Conservation (phyloP, 2,888 invertebrate genomes). For the Calliscelio sp. region DNA sequence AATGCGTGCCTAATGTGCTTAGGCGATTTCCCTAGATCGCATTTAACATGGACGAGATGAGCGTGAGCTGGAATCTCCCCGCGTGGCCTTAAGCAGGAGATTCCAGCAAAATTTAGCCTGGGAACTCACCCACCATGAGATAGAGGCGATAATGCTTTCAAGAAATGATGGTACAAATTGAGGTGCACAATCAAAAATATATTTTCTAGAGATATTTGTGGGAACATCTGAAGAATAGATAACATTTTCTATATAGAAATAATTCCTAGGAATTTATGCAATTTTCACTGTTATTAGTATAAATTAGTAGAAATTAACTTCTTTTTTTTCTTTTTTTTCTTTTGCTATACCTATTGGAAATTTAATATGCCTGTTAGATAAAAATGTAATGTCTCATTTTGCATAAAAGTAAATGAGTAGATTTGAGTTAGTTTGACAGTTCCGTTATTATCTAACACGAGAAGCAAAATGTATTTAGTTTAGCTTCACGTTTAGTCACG, state of each 20-base stretch:
- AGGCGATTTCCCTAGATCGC: slow-evolving; percentile 60
- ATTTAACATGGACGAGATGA: slow-evolving; percentile 37
- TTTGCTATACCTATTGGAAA: no score
- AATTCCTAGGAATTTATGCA: no score
- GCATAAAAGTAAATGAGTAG: no score
- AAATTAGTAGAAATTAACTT: no score
- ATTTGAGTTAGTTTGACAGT: no score
- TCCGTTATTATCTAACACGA: slow-evolving; percentile 21
- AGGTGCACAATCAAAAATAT: not conserved
- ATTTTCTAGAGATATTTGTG: not conserved
- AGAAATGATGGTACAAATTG: slow-evolving; percentile 3
- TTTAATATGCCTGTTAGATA: no score
- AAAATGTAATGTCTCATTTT: no score
- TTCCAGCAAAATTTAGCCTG: slow-evolving; percentile 15
- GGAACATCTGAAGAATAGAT: not conserved
- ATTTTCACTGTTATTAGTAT: no score
- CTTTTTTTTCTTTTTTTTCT: no score
- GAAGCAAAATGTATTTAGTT: slow-evolving; percentile 24
- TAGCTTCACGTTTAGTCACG: slow-evolving; percentile 9
- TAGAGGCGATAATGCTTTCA: slow-evolving; percentile 2
- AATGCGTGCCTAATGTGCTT: slow-evolving; percentile 67
- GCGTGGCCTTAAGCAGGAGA: slow-evolving; percentile 34
- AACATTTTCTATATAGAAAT: no score
- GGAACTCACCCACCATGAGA: not conserved
- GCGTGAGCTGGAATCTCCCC: slow-evolving; percentile 18